phyloP scores from a whole-genome alignment of 2,888 invertebrate species.

The Oxystoma pomonae region DNA sequence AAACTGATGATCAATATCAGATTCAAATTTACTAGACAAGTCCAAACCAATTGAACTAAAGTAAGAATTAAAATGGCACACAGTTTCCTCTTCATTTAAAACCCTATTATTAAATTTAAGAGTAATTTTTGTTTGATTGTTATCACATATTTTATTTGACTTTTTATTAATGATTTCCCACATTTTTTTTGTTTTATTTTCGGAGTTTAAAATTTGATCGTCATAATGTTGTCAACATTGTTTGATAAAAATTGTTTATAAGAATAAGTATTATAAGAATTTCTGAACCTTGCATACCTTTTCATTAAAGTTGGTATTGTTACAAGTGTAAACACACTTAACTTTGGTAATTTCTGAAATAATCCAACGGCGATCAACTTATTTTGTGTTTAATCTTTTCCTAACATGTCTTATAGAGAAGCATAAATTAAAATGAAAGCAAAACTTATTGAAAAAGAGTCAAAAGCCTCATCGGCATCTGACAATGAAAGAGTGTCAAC shows the following conservation, averaged over 20 bases:
- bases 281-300: no score
- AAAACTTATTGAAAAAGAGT: background rate
- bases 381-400: background rate
- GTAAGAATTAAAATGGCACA: background rate
- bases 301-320: background rate
- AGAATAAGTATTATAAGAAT: background rate
- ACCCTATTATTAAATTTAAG: background rate
- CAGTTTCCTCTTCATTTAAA: background rate
- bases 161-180: background rate
- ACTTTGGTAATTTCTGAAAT: background rate
- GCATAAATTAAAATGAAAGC: background rate
- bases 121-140: background rate
- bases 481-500: background rate
- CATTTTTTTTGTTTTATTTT: background rate
- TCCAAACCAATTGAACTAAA: background rate
- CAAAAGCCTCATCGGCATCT: background rate
- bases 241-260: background rate
- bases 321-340: background rate
- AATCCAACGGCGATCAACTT: background rate
- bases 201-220: background rate
- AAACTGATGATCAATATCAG: background rate
- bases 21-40: background rate
- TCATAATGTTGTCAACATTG: background rate
- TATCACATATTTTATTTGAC: background rate
- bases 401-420: background rate